These are phyloP conservation scores for Pocillopora damicornis DNA, from an alignment of 64 coral and sea anemone species.

Conservation along the genomic window DNA sequence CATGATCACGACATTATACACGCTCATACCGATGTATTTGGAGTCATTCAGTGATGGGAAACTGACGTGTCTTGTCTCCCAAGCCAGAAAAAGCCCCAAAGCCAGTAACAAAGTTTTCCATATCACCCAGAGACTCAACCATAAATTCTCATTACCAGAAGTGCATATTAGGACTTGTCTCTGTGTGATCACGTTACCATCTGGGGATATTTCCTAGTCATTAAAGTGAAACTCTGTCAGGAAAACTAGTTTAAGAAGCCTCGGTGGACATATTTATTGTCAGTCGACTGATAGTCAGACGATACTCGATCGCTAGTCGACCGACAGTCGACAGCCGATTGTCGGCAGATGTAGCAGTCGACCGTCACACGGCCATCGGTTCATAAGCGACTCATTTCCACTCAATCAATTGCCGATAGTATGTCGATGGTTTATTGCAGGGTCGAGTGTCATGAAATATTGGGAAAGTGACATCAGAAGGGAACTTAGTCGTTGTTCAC, in stretches of 20 bases:
- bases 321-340: too few species aligned
- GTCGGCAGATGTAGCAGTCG: too few species aligned
- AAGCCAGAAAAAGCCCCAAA: conserved; percentile 54
- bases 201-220: neutral
- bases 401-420: too few species aligned
- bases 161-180: neutral
- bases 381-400: too few species aligned
- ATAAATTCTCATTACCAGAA: neutral
- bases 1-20: conserved; percentile 67
- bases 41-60: conserved; percentile 59
- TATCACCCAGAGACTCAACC: neutral
- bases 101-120: neutral
- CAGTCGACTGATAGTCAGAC: too few species aligned
- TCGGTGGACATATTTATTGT: neutral
- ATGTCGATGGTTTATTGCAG: too few species aligned
- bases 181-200: neutral
- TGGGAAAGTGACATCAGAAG: too few species aligned
- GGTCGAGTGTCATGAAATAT: too few species aligned
- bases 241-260: neutral
- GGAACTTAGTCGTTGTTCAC: too few species aligned
- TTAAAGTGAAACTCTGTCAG: neutral
- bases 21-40: conserved; percentile 62
- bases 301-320: too few species aligned
- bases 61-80: conserved; percentile 59
- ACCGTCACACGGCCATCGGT: too few species aligned